Percentiles rank a stretch among this genome's conserved stretches.
Evolutionary conservation across 1,140 invertebrate genomes (phyloP).

Genomic region (Megathymus violae): DNA sequence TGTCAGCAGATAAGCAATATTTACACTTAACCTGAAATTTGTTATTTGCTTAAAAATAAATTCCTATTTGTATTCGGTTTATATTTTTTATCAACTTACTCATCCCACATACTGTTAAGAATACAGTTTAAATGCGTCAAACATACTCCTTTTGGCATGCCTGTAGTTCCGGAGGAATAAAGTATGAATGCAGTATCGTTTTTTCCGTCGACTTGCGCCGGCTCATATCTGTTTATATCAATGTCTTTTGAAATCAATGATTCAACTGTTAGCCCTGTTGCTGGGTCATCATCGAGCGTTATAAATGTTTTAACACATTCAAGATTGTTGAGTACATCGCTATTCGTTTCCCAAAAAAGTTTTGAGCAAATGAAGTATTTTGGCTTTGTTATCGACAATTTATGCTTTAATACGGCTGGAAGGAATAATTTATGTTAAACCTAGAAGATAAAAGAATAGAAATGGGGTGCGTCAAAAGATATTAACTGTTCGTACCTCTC

Average conservation of each 20-base stretch:
- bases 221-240: slow-evolving; percentile 58
- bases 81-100: slow-evolving; percentile 49
- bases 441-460: slow-evolving; percentile 15
- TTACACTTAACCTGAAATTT: too few species aligned
- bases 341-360: slow-evolving; percentile 54
- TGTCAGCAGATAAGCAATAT: too few species aligned
- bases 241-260: slow-evolving; percentile 43
- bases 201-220: slow-evolving; percentile 51
- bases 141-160: slow-evolving; percentile 91
- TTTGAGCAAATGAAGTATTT: slow-evolving; percentile 63
- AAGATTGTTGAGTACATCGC: slow-evolving; percentile 52
- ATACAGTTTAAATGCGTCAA: slow-evolving; percentile 88
- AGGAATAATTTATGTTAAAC: slow-evolving; percentile 38
- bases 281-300: slow-evolving; percentile 47
- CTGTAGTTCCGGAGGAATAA: slow-evolving; percentile 88
- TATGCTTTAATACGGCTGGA: slow-evolving; percentile 58
- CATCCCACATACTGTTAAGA: slow-evolving; percentile 55
- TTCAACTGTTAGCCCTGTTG: slow-evolving; percentile 42
- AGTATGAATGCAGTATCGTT: slow-evolving; percentile 72
- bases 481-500: slow-evolving; percentile 75
- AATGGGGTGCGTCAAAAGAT: slow-evolving; percentile 69
- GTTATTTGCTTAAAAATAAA: too few species aligned
- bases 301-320: slow-evolving; percentile 53
- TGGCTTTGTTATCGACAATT: slow-evolving; percentile 53
- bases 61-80: not conserved